Conservation (phyloP, 2,888 invertebrate species). For the Harpagoxenus sublaevis region DNA sequence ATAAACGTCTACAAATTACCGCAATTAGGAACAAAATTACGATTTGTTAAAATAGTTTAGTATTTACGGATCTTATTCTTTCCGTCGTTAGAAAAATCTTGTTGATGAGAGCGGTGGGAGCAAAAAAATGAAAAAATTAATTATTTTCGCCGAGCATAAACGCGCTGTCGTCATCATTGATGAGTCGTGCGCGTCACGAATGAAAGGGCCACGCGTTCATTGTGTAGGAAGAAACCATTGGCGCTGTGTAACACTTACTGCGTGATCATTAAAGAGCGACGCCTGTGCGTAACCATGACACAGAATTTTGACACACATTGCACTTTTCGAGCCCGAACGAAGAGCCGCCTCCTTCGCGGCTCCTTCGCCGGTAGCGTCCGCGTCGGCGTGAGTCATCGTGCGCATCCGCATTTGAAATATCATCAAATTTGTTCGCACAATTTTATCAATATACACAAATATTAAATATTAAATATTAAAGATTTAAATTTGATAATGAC, state of each 20-base stretch:
- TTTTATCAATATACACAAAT: background rate
- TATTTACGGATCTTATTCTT: slow-evolving; percentile 34
- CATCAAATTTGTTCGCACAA: slow-evolving; percentile 1
- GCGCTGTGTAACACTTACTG: slow-evolving; percentile 46
- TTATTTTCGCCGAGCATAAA: background rate
- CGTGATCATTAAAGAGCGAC: slow-evolving; percentile 60
- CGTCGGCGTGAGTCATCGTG: slow-evolving; percentile 53
- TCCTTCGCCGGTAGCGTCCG: slow-evolving; percentile 37
- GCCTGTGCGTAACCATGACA: slow-evolving; percentile 70
- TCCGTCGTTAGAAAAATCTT: slow-evolving; percentile 41
- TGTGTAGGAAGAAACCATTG: slow-evolving; percentile 61
- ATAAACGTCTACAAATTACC: slow-evolving; percentile 46
- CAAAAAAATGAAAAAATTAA: background rate
- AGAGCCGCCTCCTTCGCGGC: slow-evolving; percentile 37
- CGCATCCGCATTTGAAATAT: slow-evolving; percentile 14
- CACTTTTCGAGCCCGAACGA: slow-evolving; percentile 60
- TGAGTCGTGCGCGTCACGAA: slow-evolving; percentile 15
- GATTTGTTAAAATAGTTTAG: slow-evolving; percentile 58
- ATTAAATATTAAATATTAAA: too few relatives aligned
- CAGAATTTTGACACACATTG: slow-evolving; percentile 68
- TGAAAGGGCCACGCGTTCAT: slow-evolving; percentile 34
- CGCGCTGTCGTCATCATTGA: slow-evolving; percentile 30
- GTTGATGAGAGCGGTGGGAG: background rate
- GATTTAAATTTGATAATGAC: too few relatives aligned
- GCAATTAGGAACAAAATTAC: slow-evolving; percentile 60